These are phyloP conservation scores for Laterallus jamaicensis DNA, from an alignment of 2,113 vertebrate genomes.

Conservation along the genomic window DNA sequence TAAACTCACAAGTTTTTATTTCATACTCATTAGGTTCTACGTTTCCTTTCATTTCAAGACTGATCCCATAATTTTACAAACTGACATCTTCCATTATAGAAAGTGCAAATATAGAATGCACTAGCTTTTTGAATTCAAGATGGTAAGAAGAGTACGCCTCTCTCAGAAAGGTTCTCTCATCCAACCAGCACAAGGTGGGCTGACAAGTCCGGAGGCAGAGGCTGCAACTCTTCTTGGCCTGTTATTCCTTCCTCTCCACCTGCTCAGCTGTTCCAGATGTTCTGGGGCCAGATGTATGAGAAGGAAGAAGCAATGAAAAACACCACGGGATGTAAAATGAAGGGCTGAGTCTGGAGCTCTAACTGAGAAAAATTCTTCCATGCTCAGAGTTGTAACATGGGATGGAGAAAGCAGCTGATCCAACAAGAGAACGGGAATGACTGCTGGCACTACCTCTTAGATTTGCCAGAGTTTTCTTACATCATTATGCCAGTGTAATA, in stretches of 20 bases:
- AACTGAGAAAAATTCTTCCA: neutral
- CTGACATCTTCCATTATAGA: neutral
- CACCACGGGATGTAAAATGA: neutral
- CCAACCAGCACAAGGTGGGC: neutral
- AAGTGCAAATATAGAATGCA: neutral
- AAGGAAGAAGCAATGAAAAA: neutral
- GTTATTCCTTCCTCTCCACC: neutral
- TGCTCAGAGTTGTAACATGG: neutral
- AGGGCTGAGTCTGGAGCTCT: neutral
- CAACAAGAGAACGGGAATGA: neutral
- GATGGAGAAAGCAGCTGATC: neutral
- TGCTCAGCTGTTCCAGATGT: neutral
- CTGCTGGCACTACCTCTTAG: neutral
- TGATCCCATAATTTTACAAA: neutral
- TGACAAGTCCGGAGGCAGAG: neutral
- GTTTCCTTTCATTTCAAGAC: neutral
- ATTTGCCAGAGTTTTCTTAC: neutral
- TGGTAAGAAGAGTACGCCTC: neutral
- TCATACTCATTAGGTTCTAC: neutral
- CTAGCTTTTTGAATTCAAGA: neutral
- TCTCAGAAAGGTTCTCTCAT: neutral
- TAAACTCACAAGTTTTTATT: neutral
- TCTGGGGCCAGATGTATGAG: neutral
- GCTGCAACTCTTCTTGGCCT: neutral
- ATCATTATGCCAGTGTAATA: neutral